Conservation (phyloP, 2,797 vertebrate species). For the Hydrolagus colliei region DNA sequence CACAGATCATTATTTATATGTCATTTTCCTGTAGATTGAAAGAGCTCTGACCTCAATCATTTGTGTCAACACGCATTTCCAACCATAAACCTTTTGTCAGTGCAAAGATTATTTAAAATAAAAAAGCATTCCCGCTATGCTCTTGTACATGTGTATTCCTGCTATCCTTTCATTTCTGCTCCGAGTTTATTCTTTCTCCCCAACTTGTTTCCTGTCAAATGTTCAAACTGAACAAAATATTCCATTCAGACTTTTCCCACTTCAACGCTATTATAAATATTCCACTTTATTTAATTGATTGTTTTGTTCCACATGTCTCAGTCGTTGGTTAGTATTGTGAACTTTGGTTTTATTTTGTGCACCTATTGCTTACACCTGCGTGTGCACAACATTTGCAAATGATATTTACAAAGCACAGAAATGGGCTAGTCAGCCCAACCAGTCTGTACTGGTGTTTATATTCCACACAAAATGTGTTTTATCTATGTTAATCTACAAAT, state of each 20-base stretch:
- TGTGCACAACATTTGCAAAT: too few species aligned
- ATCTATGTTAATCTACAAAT: not conserved
- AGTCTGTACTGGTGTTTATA: not conserved
- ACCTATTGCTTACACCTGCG: not conserved
- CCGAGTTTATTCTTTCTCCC: slow-evolving; percentile 39
- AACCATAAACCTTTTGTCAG: slow-evolving; percentile 60
- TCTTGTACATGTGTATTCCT: slow-evolving; percentile 37
- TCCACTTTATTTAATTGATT: not conserved
- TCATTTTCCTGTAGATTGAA: slow-evolving; percentile 61
- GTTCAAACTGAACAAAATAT: slow-evolving; percentile 28
- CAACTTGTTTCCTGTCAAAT: slow-evolving; percentile 51
- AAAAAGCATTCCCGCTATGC: slow-evolving; percentile 36
- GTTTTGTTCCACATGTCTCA: not conserved
- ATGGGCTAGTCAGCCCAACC: too few species aligned
- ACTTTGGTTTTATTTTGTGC: not conserved
- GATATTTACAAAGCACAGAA: too few species aligned
- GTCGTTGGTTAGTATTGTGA: not conserved
- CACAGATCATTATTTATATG: slow-evolving; percentile 57
- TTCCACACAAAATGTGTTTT: not conserved
- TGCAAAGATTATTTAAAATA: slow-evolving; percentile 50
- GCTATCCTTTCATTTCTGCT: slow-evolving; percentile 49
- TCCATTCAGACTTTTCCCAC: slow-evolving; percentile 9
- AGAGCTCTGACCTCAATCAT: slow-evolving; percentile 57
- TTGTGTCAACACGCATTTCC: slow-evolving; percentile 61
- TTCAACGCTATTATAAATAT: slow-evolving; percentile 22